Base-by-base conservation (phyloP, 2,888 invertebrate species). In the Ypsolopha sequella region DNA sequence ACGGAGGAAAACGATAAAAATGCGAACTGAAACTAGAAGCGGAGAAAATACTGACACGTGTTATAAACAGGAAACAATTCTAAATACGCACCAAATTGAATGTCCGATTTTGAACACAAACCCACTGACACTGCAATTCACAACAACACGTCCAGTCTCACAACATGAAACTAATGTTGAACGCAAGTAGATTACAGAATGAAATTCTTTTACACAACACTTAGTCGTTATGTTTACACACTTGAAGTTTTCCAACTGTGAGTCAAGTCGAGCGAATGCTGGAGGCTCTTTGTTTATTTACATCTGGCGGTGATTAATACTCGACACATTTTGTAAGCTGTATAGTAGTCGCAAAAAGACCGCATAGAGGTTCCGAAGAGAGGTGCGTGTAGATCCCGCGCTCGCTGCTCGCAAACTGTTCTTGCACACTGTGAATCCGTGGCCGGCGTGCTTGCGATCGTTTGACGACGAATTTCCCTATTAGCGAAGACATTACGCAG, bases 341-440 rank as follows among this genome's bases (percentile, higher is more conserved):
- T 52, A 11, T 24, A 43, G 14, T 6, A 13, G 43, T 11, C 24
- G 41, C 10, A 34, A 24, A n/a, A 33, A 7, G 24, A 45, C 33
- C 50, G 53, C 53, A 53, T 24, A 24, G 24, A 3, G 24, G 24
- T 24, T 24, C 24, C 24, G 24, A 24, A 24, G 51, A 53, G 39
- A 39, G 50, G 41, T 50, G 66, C 77, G 76, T 79, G 76, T 67
- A 63, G 58, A 58, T 73, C 61, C 66, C 59, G 59, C 72, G 75
- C 62, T 63, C 62, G 69, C 65, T 66, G 61, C 65, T 67, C 66
- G 70, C 65, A 61, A 70, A 84, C 84, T 82, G 80, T 72, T n/a
- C 71, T 67, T 64, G 60, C 58, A n/a, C n/a, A n/a, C n/a, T n/a
- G n/a, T n/a, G n/a, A n/a, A n/a, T n/a, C n/a, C n/a, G n/a, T n/a